A percentile compares a stretch with the other conserved stretches of the same genome.
Conservation (phyloP, 1,140 invertebrate species). For the Drosophila leontia region DNA sequence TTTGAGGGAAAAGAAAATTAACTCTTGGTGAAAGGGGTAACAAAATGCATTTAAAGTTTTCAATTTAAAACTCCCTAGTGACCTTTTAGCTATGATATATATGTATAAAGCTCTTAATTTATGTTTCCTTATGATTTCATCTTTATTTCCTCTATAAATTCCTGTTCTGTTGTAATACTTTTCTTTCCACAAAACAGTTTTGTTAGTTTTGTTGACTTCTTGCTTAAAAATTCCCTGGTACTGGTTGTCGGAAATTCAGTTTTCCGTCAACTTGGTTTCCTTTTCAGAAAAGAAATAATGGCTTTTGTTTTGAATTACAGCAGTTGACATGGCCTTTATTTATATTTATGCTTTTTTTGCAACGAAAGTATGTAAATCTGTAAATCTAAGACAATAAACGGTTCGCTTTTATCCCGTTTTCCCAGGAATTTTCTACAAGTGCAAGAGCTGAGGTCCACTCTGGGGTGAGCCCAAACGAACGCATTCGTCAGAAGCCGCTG, state of each 20-base stretch:
- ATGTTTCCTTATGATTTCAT: not conserved
- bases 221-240: not conserved
- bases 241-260: not conserved
- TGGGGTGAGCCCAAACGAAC: not conserved
- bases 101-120: too few species aligned
- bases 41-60: not conserved
- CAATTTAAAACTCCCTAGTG: not conserved
- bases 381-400: not conserved
- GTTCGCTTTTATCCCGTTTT: not conserved
- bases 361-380: not conserved
- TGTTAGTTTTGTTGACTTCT: not conserved
- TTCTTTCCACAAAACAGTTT: not conserved
- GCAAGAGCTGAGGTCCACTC: too few species aligned
- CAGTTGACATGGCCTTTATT: not conserved
- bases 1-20: not conserved
- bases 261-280: not conserved
- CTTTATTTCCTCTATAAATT: not conserved
- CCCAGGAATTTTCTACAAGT: not conserved
- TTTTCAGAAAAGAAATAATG: not conserved
- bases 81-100: too few species aligned
- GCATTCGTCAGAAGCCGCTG: slow-evolving; percentile 6
- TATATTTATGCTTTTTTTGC: not conserved
- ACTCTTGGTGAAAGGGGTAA: not conserved
- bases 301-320: not conserved
- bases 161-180: not conserved